Evolutionary conservation across 2,797 vertebrate genomes (phyloP), one percentile per base, ranked within the genome.

Genomic region (Melanotaenia pygmaea): DNA sequence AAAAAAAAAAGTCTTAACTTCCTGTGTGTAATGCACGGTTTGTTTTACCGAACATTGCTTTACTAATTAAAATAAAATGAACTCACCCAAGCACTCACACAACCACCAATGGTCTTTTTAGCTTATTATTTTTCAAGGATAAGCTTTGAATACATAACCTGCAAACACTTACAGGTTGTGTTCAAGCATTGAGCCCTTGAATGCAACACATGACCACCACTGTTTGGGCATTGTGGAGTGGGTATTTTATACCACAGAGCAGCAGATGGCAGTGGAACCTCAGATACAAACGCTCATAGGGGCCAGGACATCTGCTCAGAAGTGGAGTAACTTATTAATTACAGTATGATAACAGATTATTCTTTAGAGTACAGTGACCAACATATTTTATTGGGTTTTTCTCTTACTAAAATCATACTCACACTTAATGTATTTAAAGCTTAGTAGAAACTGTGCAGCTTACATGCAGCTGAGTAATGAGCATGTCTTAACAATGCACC

Each of bases 221-320:
- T 57, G 13, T 58, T 5, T 45, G 11, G 20, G 13, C 14, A 22
- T 16, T 43, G 18, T 72, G 26, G 7, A 28, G 8, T 88, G 26
- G 1, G 90, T 80, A 77, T 70, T 85, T 83, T 30, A 61, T 26
- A 26, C 1, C 5, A 59, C 18, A 16, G 4, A 75, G 40, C 92
- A 91, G 82, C 77, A 93, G 91, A 78, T 83, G 87, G 89, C 91
- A 90, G 83, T 89, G 74, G 76, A 88, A 74, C 70, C 78, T 87
- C 69, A 76, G 28, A 8, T 32, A 89, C 59, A 56, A 73, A 77
- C n/a, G 30, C 57, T 5, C n/a, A 11, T 26, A 24, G 50, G 37
- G 24, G 32, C 37, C 7, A 38, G 8, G 34, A 54, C 54, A 38
- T 4, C 26, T 53, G 18, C 22, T 63, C 32, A 56, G 32, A 51